phyloP scores from a whole-genome alignment of 1,140 invertebrate genomes.

The Zelostemma sp. region DNA sequence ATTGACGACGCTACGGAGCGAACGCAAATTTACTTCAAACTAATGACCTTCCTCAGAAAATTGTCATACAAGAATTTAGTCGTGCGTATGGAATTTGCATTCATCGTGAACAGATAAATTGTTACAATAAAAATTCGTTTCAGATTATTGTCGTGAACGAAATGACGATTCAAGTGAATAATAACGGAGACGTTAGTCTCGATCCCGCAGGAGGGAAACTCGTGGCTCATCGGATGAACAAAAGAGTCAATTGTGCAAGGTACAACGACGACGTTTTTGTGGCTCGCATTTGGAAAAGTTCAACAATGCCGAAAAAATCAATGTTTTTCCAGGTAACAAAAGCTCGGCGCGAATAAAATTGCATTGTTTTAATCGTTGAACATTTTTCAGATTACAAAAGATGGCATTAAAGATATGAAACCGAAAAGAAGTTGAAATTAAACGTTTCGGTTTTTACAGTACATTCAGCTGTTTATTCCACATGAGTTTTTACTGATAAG shows the following conservation, averaged over 20 bases:
- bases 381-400: slow-evolving; percentile 68
- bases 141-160: slow-evolving; percentile 57
- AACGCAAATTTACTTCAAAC: slow-evolving; percentile 50
- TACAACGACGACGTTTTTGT: slow-evolving; percentile 49
- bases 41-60: slow-evolving; percentile 49
- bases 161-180: slow-evolving; percentile 49
- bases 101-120: background rate
- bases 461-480: too few relatives aligned
- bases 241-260: slow-evolving; percentile 47
- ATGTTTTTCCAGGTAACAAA: slow-evolving; percentile 50
- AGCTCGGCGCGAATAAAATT: slow-evolving; percentile 2
- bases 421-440: slow-evolving; percentile 40
- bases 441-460: too few relatives aligned
- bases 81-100: slow-evolving; percentile 35
- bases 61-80: slow-evolving; percentile 39
- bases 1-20: slow-evolving; percentile 41
- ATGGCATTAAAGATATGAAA: slow-evolving; percentile 67
- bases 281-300: slow-evolving; percentile 50
- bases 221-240: slow-evolving; percentile 48
- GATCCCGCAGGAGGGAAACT: slow-evolving; percentile 54
- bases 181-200: slow-evolving; percentile 41
- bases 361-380: too few relatives aligned
- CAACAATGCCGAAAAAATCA: slow-evolving; percentile 43
- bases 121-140: background rate
- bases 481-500: background rate